Base-by-base conservation (phyloP, 2,797 vertebrate species). In the Phataginus tricuspis region DNA sequence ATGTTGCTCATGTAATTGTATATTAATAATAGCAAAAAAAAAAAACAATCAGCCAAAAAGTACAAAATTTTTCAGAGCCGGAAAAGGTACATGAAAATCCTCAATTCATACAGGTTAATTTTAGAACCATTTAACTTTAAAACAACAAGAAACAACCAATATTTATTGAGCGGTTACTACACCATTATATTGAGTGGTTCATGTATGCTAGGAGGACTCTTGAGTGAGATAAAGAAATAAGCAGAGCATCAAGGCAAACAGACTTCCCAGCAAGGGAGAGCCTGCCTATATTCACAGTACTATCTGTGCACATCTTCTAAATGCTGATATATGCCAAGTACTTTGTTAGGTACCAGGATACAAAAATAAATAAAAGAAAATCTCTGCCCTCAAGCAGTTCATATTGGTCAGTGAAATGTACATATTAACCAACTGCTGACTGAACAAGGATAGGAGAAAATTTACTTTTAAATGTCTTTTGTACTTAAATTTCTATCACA, bases 371-470 rank as follows among this genome's bases (percentile, higher is more conserved):
- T 57, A 83, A 72, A 95, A 75, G 21, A 84, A 92, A 85, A 90
- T 29, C 23, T 71, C 80, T 87, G 69, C 84, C 49, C 63, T 89
- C 64, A 83, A 75, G 16, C 29, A 96, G 49, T 59, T 90, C n/a
- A 71, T 1, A 34, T 45, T 57, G 29, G 45, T 72, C 64, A 89
- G 25, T 79, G 14, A 92, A 95, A 85, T 42, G 84, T 29, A 55
- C 16, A 77, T 57, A 11, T 49, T 86, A 69, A 89, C 7, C 59
- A 89, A 84, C 0, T 85, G 77, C 63, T 72, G 37, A 95, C 27
- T 75, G 14, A 83, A 86, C 21, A 77, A 91, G 55, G 55, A 90
- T 64, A 39, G 90, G 1, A 97, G 57, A 91, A 92, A 92, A 95
- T 57, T 7, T n/a, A 85, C 55, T 59, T 87, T n/a, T 85, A 74